These are phyloP conservation scores for Corythornis cristatus DNA, from an alignment of 2,113 vertebrate genomes.

Conservation along the genomic window DNA sequence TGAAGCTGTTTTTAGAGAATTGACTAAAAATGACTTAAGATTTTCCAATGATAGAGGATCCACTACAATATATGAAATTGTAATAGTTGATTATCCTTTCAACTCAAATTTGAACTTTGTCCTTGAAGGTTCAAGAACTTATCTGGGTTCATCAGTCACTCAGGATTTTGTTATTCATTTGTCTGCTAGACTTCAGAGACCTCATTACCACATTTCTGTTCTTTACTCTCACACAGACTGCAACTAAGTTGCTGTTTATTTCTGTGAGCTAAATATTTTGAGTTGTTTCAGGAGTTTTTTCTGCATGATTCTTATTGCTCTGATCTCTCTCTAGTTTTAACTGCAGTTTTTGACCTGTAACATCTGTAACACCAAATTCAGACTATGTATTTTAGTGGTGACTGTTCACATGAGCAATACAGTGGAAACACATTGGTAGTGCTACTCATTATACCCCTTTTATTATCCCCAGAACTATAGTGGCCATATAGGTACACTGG, in stretches of 20 bases:
- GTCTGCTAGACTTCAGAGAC: background rate
- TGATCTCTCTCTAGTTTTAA: background rate
- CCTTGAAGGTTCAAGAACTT: background rate
- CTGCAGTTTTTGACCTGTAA: background rate
- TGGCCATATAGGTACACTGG: background rate
- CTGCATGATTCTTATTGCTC: accelerated
- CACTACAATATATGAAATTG: background rate
- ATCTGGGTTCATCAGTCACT: background rate
- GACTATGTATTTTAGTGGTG: background rate
- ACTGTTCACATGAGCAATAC: background rate
- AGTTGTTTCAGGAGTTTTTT: background rate
- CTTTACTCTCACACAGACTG: background rate
- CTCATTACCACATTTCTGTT: background rate
- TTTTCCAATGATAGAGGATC: background rate
- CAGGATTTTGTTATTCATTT: background rate
- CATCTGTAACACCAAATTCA: background rate
- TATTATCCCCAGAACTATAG: background rate
- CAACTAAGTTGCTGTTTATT: background rate
- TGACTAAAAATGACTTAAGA: background rate
- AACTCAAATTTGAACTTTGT: background rate
- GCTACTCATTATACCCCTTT: background rate
- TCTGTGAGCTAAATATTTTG: background rate
- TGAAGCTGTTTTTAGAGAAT: slow-evolving; percentile 8
- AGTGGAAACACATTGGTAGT: background rate
- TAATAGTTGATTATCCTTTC: background rate